Evolutionary conservation across 1,140 invertebrate species (phyloP).

Genomic region (Drosophila pectinifera): DNA sequence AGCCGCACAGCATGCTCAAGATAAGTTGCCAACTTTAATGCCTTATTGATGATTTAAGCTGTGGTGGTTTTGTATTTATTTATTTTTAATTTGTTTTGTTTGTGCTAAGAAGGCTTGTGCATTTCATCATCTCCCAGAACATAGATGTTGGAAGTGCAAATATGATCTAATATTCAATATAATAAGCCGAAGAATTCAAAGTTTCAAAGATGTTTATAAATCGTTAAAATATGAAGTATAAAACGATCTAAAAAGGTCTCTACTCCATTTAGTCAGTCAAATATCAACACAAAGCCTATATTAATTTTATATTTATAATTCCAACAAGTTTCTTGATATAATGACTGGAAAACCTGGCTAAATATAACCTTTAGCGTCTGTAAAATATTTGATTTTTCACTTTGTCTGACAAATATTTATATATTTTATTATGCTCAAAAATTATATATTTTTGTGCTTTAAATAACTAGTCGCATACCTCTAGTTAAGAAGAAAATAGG

Average conservation of each 20-base stretch:
- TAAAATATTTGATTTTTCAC: neutral
- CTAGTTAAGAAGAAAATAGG: neutral
- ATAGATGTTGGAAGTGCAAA: neutral
- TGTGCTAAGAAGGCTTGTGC: slow-evolving; percentile 18
- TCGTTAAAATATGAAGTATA: no score
- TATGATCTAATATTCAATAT: neutral
- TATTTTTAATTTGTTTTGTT: neutral
- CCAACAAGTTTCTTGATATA: no score
- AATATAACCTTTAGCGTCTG: neutral
- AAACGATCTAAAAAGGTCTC: no score
- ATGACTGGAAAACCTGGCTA: neutral
- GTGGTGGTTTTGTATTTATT: neutral
- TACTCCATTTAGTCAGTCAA: no score
- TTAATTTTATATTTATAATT: neutral
- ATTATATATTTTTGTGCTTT: neutral
- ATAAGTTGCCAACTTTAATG: slow-evolving; percentile 40
- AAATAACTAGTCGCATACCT: no score
- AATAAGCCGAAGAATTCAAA: neutral
- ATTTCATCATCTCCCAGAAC: slow-evolving; percentile 5
- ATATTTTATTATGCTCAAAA: slow-evolving; percentile 1
- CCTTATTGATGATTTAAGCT: slow-evolving; percentile 18
- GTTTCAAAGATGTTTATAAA: neutral
- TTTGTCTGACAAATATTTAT: neutral
- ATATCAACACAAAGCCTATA: neutral
- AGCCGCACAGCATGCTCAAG: slow-evolving; percentile 31